Evolutionary conservation across 2,113 vertebrate genomes (phyloP).

Genomic region (Tringa solitaria): DNA sequence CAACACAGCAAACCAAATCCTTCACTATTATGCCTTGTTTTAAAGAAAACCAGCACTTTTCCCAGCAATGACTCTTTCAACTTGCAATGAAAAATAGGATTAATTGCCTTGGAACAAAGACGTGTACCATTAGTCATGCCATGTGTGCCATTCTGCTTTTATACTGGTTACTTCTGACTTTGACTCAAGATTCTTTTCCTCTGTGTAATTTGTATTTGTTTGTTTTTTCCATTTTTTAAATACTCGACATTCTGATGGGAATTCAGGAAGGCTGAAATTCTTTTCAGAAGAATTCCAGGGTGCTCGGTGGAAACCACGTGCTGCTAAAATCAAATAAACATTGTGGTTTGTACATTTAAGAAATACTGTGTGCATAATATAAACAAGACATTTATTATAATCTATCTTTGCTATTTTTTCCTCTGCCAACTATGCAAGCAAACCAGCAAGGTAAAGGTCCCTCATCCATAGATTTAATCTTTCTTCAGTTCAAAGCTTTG

Average conservation of each 20-base stretch:
- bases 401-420: neutral
- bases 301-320: accelerated
- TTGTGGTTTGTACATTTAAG: neutral
- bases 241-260: neutral
- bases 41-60: neutral
- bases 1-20: neutral
- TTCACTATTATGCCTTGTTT: neutral
- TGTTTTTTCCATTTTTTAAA: neutral
- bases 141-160: constrained; percentile 41
- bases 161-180: constrained; percentile 53
- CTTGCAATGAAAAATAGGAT: constrained; percentile 48
- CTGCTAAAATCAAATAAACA: neutral
- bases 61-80: neutral
- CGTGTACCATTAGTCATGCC: constrained; percentile 62
- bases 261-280: neutral
- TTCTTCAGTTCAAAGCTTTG: constrained; percentile 18
- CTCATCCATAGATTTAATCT: neutral
- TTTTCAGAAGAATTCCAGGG: neutral
- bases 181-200: neutral
- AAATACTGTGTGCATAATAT: neutral
- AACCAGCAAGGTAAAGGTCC: neutral
- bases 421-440: neutral
- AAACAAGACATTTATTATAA: neutral
- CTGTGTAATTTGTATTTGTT: neutral
- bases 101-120: constrained; percentile 71